phyloP scores from a whole-genome alignment of 2,113 vertebrate genomes.

The Aphelocoma coerulescens region DNA sequence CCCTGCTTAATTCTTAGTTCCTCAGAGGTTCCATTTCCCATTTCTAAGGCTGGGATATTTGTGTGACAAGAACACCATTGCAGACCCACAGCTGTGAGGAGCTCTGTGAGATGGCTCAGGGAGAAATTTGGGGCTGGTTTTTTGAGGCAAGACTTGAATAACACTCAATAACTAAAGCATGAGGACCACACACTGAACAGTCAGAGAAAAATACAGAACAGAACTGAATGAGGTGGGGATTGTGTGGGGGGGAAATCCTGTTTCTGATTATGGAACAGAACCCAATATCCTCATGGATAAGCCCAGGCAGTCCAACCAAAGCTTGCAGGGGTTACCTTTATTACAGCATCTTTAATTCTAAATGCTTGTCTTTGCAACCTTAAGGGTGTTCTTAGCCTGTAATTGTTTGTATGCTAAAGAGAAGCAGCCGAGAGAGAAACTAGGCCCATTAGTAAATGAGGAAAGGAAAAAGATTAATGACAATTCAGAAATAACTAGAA shows the following conservation, averaged over 20 bases:
- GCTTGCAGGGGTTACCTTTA: not conserved
- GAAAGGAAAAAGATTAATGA: constrained; percentile 37
- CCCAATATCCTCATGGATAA: not conserved
- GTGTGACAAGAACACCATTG: not conserved
- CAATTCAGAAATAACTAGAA: constrained; percentile 57
- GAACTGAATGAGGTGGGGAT: not conserved
- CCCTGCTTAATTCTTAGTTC: not conserved
- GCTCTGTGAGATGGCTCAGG: not conserved
- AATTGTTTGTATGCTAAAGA: constrained; percentile 5
- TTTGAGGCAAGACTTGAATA: not conserved
- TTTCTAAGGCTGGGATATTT: not conserved
- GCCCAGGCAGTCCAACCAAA: not conserved
- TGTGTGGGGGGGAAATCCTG: not conserved
- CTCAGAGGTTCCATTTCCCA: not conserved
- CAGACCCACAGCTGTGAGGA: not conserved
- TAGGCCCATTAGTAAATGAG: constrained; percentile 44
- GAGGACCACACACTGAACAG: constrained; percentile 18
- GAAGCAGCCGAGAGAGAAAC: not conserved
- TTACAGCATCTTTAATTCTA: not conserved
- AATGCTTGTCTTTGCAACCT: not conserved
- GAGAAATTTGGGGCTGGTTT: not conserved
- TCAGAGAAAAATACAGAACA: not conserved
- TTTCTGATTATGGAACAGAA: not conserved
- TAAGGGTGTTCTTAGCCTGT: not conserved
- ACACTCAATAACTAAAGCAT: not conserved